Evolutionary conservation across 2,888 invertebrate species (phyloP).

Genomic region (Malthinus seriepunctatus): DNA sequence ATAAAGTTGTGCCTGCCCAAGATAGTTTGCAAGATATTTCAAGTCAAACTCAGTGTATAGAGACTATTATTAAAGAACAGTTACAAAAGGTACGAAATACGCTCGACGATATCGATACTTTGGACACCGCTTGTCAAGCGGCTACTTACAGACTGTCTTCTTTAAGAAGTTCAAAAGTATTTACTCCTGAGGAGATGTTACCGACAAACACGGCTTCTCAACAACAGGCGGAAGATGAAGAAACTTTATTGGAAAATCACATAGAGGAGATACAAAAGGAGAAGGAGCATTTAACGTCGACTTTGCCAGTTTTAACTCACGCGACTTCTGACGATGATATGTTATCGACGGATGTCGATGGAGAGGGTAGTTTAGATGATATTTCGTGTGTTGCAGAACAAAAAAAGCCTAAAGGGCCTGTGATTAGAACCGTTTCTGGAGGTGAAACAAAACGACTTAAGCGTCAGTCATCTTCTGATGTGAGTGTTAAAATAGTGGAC

Average conservation of each 20-base stretch:
- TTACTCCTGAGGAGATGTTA: slow-evolving; percentile 61
- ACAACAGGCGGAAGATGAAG: slow-evolving; percentile 65
- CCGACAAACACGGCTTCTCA: slow-evolving; percentile 46
- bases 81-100: slow-evolving; percentile 82
- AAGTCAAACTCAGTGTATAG: slow-evolving; percentile 86
- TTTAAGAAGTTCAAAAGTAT: slow-evolving; percentile 74
- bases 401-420: slow-evolving; percentile 45
- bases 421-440: slow-evolving; percentile 52
- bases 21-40: slow-evolving; percentile 89
- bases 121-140: slow-evolving; percentile 86
- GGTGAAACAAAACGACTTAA: slow-evolving; percentile 49
- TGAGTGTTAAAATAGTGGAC: slow-evolving; percentile 48
- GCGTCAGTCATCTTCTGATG: slow-evolving; percentile 53
- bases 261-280: slow-evolving; percentile 82
- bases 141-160: slow-evolving; percentile 79
- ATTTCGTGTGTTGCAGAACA: slow-evolving; percentile 51
- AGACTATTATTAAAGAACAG: slow-evolving; percentile 88
- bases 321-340: slow-evolving; percentile 89
- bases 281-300: slow-evolving; percentile 78
- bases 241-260: slow-evolving; percentile 74
- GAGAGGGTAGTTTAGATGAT: slow-evolving; percentile 76
- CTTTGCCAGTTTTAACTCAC: slow-evolving; percentile 78
- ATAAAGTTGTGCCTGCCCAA: slow-evolving; percentile 86
- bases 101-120: slow-evolving; percentile 85
- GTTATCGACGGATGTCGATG: slow-evolving; percentile 78